These are phyloP conservation scores for Epistrophella euchroma DNA, from an alignment of 2,888 invertebrate genomes.

Conservation along the genomic window DNA sequence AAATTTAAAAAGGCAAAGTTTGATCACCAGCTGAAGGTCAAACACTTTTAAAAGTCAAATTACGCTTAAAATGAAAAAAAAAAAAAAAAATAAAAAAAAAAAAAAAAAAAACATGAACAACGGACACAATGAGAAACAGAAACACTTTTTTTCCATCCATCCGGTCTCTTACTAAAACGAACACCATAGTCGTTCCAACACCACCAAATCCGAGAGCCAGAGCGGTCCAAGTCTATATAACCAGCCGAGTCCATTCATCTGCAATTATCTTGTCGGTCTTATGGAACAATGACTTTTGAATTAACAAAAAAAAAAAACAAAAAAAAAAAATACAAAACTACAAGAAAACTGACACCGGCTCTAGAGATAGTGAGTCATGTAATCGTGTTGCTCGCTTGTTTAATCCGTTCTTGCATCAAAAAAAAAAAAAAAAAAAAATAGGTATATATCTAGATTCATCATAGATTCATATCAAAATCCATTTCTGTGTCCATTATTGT, in stretches of 20 bases:
- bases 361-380: constrained; percentile 64
- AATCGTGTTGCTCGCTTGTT: constrained; percentile 45
- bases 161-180: constrained; percentile 53
- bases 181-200: constrained; percentile 54
- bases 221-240: constrained; percentile 25
- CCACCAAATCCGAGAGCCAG: not conserved
- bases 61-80: constrained; percentile 2
- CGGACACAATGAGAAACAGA: constrained; percentile 52
- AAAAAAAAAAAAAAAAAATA: constrained; percentile 32
- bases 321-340: constrained; percentile 22
- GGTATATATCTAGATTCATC: constrained; percentile 22
- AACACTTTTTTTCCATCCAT: constrained; percentile 51
- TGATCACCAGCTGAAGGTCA: constrained; percentile 67
- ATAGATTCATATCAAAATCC: constrained; percentile 53
- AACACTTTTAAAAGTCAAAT: constrained; percentile 25
- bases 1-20: constrained; percentile 65
- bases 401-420: constrained; percentile 46
- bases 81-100: constrained; percentile 7
- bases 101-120: constrained; percentile 41
- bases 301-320: constrained; percentile 30
- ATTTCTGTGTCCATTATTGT: constrained; percentile 54
- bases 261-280: constrained; percentile 74
- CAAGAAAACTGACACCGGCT: constrained; percentile 59
- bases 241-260: constrained; percentile 70
- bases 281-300: constrained; percentile 73